Conservation (phyloP, 2,797 vertebrate genomes). For the Scolopax rusticola region DNA sequence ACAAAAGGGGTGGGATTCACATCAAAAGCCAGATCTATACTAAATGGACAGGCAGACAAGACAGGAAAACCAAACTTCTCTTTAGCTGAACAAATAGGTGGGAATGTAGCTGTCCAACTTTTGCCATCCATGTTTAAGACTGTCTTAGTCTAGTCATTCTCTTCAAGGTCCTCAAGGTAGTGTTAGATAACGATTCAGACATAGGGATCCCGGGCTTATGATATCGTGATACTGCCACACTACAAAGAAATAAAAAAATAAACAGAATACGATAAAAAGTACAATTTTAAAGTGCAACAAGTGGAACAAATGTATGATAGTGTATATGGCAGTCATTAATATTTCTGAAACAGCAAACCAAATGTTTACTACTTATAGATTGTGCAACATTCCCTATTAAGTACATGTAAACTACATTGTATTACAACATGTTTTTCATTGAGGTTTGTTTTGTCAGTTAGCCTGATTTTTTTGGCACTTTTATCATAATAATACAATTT, state of each 20-base stretch:
- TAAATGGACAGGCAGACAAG: not conserved
- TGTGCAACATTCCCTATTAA: not conserved
- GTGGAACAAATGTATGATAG: not conserved
- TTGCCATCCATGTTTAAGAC: not conserved
- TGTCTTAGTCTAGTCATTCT: not conserved
- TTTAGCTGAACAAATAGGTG: not conserved
- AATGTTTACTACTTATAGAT: not conserved
- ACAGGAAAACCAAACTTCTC: not conserved
- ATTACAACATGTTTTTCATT: not conserved
- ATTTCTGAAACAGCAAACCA: not conserved
- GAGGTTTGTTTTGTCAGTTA: not conserved
- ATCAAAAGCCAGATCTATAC: not conserved
- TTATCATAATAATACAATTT: not conserved
- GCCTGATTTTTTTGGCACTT: not conserved
- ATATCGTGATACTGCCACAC: not conserved
- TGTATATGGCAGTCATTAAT: not conserved
- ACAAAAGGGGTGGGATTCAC: not conserved
- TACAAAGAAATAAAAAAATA: not conserved
- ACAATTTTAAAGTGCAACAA: not conserved
- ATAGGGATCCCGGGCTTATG: not conserved
- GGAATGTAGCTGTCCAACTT: not conserved
- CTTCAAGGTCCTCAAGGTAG: not conserved
- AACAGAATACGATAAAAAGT: not conserved
- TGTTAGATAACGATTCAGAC: not conserved
- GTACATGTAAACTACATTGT: not conserved